Conservation (phyloP, 2,888 invertebrate species). For the Lasioglossum lativentre region DNA sequence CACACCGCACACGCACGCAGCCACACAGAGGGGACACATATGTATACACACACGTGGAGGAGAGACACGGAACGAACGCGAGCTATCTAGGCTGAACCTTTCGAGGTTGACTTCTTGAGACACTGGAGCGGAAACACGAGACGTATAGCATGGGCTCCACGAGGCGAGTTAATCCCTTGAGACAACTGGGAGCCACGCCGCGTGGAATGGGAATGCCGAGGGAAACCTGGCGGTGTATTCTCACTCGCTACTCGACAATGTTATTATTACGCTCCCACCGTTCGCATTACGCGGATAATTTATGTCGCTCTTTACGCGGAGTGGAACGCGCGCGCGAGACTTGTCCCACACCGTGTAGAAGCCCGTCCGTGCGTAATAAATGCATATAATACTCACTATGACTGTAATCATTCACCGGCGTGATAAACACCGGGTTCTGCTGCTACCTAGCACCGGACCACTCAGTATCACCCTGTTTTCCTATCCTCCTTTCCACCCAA, state of each 20-base stretch:
- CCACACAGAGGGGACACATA: neutral
- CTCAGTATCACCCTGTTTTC: neutral
- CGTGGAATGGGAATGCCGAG: slow-evolving; percentile 66
- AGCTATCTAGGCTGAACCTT: slow-evolving; percentile 71
- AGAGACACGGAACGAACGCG: slow-evolving; percentile 12
- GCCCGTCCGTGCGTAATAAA: slow-evolving; percentile 51
- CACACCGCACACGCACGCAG: neutral
- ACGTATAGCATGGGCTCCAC: slow-evolving; percentile 75
- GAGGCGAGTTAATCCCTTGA: slow-evolving; percentile 78
- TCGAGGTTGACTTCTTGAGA: slow-evolving; percentile 75
- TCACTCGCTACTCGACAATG: slow-evolving; percentile 75
- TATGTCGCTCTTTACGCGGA: slow-evolving; percentile 73
- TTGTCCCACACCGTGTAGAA: slow-evolving; percentile 41
- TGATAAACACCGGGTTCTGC: neutral
- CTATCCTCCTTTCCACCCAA: neutral
- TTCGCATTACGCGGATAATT: slow-evolving; percentile 76
- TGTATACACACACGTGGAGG: neutral
- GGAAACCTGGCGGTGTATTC: slow-evolving; percentile 68
- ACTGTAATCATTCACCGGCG: slow-evolving; percentile 16
- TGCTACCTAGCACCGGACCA: neutral
- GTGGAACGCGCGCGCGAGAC: slow-evolving; percentile 40
- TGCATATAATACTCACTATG: slow-evolving; percentile 47
- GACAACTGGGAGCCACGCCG: slow-evolving; percentile 74
- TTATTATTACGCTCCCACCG: slow-evolving; percentile 74
- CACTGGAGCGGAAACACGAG: slow-evolving; percentile 74